These are phyloP conservation scores for Nyleta sp. DNA, from an alignment of 2,888 invertebrate species.

Conservation along the genomic window DNA sequence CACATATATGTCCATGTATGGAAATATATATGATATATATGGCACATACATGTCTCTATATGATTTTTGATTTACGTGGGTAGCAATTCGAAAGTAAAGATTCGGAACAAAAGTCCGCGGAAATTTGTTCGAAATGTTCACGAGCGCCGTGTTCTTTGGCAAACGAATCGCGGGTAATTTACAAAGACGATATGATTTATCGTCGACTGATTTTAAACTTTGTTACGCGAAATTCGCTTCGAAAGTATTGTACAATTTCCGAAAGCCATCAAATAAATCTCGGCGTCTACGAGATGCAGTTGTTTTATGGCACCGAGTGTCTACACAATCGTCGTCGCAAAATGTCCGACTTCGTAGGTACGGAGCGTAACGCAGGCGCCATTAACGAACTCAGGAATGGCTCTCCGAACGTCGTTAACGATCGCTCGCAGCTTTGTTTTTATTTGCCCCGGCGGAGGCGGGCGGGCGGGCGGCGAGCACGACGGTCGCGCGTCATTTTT, in stretches of 20 bases:
- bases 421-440: slow-evolving; percentile 62
- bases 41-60: too few relatives aligned
- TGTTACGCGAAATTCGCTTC: slow-evolving; percentile 54
- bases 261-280: slow-evolving; percentile 63
- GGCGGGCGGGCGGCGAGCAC: slow-evolving; percentile 12
- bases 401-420: slow-evolving; percentile 64
- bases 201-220: slow-evolving; percentile 47
- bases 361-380: slow-evolving; percentile 66
- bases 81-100: too few relatives aligned
- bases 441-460: slow-evolving; percentile 40
- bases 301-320: slow-evolving; percentile 59
- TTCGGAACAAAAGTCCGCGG: too few relatives aligned
- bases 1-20: too few relatives aligned
- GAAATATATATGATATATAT: too few relatives aligned
- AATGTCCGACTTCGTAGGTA: slow-evolving; percentile 63
- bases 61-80: too few relatives aligned
- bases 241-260: slow-evolving; percentile 59
- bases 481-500: slow-evolving; percentile 51
- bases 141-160: too few relatives aligned
- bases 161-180: slow-evolving; percentile 34
- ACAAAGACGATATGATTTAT: slow-evolving; percentile 50
- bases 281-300: slow-evolving; percentile 52
- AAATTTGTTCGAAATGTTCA: too few relatives aligned
- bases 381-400: slow-evolving; percentile 64
- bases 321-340: slow-evolving; percentile 64